Percentiles rank a stretch among this genome's conserved stretches.
Conservation (phyloP, 1,140 invertebrate species). For the Tetragnatha versicolor region DNA sequence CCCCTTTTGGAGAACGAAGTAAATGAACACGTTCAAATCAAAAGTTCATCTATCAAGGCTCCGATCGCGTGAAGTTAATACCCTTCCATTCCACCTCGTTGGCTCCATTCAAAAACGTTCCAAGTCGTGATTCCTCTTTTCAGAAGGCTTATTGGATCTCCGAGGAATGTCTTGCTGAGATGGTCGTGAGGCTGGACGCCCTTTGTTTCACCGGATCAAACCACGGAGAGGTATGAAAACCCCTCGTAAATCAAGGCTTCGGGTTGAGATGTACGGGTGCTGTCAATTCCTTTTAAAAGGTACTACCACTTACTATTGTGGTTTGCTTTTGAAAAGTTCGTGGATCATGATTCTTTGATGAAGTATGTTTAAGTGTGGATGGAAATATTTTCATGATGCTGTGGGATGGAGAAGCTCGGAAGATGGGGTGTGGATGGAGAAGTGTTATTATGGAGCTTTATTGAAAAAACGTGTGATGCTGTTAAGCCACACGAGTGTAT, state of each 20-base stretch:
- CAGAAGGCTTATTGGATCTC: slow-evolving; percentile 5
- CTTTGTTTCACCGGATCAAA: not conserved
- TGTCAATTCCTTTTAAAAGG: too few species aligned
- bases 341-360: too few species aligned
- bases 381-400: too few species aligned
- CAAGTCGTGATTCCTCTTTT: slow-evolving; percentile 6
- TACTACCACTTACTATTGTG: too few species aligned
- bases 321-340: too few species aligned
- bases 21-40: slow-evolving; percentile 27
- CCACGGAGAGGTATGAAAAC: not conserved
- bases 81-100: slow-evolving; percentile 6
- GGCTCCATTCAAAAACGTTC: slow-evolving; percentile 22
- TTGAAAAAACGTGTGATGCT: too few species aligned
- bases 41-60: slow-evolving; percentile 2
- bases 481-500: too few species aligned
- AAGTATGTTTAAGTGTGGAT: too few species aligned
- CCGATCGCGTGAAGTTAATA: slow-evolving; percentile 18
- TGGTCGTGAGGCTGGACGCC: slow-evolving; percentile 34
- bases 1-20: too few species aligned
- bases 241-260: not conserved
- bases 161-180: slow-evolving; percentile 2
- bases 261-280: not conserved
- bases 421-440: too few species aligned
- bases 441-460: too few species aligned
- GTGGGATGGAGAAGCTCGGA: too few species aligned